These are phyloP conservation scores for Drosophila pseudotakahashii DNA, from an alignment of 2,888 invertebrate genomes.

Conservation along the genomic window DNA sequence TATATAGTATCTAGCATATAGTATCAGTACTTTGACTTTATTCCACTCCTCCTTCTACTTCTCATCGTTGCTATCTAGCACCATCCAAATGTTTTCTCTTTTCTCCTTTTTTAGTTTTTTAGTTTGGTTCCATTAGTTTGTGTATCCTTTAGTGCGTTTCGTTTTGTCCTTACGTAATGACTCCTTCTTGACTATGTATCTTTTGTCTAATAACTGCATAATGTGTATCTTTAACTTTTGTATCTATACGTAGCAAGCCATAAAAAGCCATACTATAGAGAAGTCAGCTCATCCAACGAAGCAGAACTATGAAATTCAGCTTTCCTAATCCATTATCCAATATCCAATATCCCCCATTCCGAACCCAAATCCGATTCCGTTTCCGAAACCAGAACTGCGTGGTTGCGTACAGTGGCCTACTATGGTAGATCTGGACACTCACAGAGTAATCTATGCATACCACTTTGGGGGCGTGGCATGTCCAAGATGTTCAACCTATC, in stretches of 20 bases:
- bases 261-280: conserved; percentile 50
- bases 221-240: conserved; percentile 48
- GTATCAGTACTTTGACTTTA: conserved; percentile 35
- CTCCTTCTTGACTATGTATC: conserved; percentile 45
- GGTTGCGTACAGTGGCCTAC: conserved; percentile 84
- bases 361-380: conserved; percentile 9
- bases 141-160: conserved; percentile 38
- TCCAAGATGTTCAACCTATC: conserved; percentile 57
- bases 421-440: conserved; percentile 84
- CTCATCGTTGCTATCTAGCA: conserved; percentile 54
- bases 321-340: conserved; percentile 12
- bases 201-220: conserved; percentile 52
- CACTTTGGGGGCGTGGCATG: conserved; percentile 41
- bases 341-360: conserved; percentile 13
- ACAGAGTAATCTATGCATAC: conserved; percentile 41
- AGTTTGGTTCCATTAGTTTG: conserved; percentile 41
- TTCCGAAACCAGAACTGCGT: conserved; percentile 73
- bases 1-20: conserved; percentile 4
- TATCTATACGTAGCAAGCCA: conserved; percentile 64
- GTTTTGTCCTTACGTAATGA: conserved; percentile 39
- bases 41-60: conserved; percentile 21
- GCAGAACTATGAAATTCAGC: conserved; percentile 17
- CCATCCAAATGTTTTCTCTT: conserved; percentile 42
- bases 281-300: conserved; percentile 38
- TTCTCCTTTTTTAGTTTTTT: conserved; percentile 27